Evolutionary conservation across 2,797 vertebrate genomes (phyloP).

Genomic region (Hyperoplus lanceolatus): DNA sequence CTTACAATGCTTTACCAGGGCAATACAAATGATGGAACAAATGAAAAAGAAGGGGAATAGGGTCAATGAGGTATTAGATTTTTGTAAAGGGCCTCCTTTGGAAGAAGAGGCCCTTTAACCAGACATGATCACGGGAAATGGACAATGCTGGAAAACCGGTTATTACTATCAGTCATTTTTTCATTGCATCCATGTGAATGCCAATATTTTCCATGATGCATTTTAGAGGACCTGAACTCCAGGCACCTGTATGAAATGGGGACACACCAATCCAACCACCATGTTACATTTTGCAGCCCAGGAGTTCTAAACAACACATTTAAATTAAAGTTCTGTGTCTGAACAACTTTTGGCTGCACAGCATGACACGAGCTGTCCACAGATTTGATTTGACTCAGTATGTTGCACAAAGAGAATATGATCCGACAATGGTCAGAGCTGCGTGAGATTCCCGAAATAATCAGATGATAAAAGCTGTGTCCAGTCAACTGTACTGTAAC

Average conservation of each 20-base stretch:
- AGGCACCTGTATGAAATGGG: too few relatives aligned
- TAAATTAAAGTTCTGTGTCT: constrained; percentile 18
- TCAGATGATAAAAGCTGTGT: constrained; percentile 37
- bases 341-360: neutral
- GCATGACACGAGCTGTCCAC: neutral
- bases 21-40: constrained; percentile 2
- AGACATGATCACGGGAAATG: neutral
- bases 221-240: too few relatives aligned
- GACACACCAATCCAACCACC: too few relatives aligned
- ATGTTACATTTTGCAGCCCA: neutral
- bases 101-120: neutral
- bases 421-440: constrained; percentile 50
- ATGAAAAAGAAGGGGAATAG: neutral
- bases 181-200: too few relatives aligned
- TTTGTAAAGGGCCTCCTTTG: neutral
- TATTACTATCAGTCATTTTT: neutral
- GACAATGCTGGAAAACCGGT: neutral
- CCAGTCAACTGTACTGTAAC: constrained; percentile 6
- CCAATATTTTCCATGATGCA: too few relatives aligned
- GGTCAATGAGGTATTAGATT: constrained; percentile 3
- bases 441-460: constrained; percentile 60
- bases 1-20: neutral
- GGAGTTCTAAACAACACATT: neutral
- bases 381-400: constrained; percentile 32
- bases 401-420: constrained; percentile 32